Percentiles rank a stretch among this genome's conserved stretches.
Conservation (phyloP, 2,113 vertebrate species). For the Catagonus wagneri region DNA sequence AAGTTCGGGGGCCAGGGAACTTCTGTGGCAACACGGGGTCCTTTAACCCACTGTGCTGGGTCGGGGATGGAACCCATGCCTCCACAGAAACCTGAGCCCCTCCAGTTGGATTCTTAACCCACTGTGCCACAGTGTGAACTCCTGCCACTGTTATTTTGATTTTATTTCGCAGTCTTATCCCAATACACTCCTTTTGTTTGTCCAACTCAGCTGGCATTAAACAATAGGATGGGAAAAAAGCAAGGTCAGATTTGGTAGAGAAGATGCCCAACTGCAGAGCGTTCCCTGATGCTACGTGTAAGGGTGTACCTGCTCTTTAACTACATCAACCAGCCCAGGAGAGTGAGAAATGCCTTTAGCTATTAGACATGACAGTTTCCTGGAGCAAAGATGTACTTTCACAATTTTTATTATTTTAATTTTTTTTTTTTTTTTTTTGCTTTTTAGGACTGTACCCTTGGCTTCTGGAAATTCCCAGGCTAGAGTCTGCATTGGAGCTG, state of each 20-base stretch:
- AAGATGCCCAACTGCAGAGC: neutral
- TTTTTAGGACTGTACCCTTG: too few relatives aligned
- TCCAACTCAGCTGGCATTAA: constrained; percentile 49
- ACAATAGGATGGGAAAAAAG: constrained; percentile 14
- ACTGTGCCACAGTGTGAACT: too few relatives aligned
- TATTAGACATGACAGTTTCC: neutral
- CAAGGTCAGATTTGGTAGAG: constrained; percentile 60
- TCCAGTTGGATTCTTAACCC: too few relatives aligned
- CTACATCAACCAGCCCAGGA: neutral
- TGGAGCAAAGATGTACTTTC: neutral
- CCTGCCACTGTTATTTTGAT: constrained; percentile 32
- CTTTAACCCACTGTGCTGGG: too few relatives aligned
- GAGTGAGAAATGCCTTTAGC: neutral
- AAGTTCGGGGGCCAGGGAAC: too few relatives aligned
- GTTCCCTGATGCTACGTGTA: neutral
- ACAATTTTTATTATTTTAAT: too few relatives aligned
- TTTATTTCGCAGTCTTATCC: neutral
- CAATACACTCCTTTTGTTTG: neutral
- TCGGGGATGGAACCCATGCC: too few relatives aligned
- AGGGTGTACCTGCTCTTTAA: neutral
- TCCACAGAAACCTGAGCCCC: too few relatives aligned
- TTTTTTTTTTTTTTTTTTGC: too few relatives aligned
- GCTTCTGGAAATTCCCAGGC: too few relatives aligned
- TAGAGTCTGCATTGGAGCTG: too few relatives aligned
- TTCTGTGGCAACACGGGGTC: too few relatives aligned